phyloP scores from a whole-genome alignment of 2,113 vertebrate species.

The Oreochromis tanganicae region DNA sequence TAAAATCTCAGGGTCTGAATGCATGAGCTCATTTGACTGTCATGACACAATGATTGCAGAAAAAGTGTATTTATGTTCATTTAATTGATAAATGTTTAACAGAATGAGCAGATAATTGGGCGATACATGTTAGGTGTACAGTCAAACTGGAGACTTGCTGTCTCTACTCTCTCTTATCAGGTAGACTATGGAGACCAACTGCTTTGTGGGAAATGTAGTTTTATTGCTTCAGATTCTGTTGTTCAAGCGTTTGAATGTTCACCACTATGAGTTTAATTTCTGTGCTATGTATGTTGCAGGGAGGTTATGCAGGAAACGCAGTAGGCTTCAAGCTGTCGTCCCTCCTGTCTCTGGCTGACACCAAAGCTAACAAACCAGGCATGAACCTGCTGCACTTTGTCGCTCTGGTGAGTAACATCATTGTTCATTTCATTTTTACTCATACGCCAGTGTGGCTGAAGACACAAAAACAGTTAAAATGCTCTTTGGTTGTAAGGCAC shows the following conservation, averaged over 20 bases:
- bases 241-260: neutral
- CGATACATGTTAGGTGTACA: neutral
- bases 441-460: neutral
- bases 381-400: constrained; percentile 97
- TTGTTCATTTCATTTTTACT: neutral
- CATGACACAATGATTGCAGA: neutral
- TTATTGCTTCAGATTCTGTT: neutral
- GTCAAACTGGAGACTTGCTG: neutral
- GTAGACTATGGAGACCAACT: neutral
- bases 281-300: constrained; percentile 65
- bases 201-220: neutral
- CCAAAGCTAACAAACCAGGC: constrained; percentile 92
- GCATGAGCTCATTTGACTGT: neutral
- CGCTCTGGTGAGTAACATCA: constrained; percentile 77
- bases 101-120: neutral
- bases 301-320: constrained; percentile 90
- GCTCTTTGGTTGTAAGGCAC: neutral
- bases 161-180: neutral
- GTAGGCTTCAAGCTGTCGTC: constrained; percentile 94
- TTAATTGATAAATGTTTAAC: neutral
- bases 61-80: neutral
- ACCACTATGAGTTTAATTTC: neutral
- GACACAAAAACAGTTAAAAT: fast-evolving
- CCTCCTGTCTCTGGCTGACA: constrained; percentile 89
- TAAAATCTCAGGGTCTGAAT: neutral